phyloP scores from a whole-genome alignment of 2,888 invertebrate species.

The Nasonovia ribisnigri region DNA sequence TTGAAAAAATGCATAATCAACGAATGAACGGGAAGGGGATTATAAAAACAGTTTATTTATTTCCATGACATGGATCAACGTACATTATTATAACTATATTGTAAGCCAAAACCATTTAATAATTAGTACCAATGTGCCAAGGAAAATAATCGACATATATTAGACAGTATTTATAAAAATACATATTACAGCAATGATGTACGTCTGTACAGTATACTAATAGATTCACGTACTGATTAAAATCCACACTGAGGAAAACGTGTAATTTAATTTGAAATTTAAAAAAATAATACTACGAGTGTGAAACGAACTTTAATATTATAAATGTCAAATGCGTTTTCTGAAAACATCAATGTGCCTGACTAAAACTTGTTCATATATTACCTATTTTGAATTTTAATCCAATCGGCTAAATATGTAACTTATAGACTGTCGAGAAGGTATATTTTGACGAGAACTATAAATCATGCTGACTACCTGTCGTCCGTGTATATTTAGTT shows the following conservation, averaged over 20 bases:
- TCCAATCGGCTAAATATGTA: not conserved
- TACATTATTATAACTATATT: too few relatives aligned
- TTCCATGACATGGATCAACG: too few relatives aligned
- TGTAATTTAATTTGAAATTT: not conserved
- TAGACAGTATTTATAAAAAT: too few relatives aligned
- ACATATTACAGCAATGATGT: not conserved
- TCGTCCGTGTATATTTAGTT: not conserved
- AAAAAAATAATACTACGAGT: not conserved
- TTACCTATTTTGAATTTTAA: not conserved
- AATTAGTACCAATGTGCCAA: too few relatives aligned
- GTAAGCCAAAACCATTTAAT: too few relatives aligned
- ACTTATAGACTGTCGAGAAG: not conserved
- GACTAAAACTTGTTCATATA: not conserved
- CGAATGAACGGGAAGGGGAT: too few relatives aligned
- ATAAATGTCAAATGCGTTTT: not conserved
- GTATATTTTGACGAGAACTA: not conserved
- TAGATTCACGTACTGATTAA: not conserved
- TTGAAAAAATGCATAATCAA: too few relatives aligned
- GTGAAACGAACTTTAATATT: not conserved
- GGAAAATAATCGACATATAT: too few relatives aligned
- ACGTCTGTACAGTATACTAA: too few relatives aligned
- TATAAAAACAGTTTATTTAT: too few relatives aligned
- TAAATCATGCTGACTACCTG: conserved; percentile 12
- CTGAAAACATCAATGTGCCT: not conserved
- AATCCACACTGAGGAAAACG: not conserved